These are phyloP conservation scores for Nylanderia fulva DNA, from an alignment of 1,140 invertebrate species.

Conservation along the genomic window DNA sequence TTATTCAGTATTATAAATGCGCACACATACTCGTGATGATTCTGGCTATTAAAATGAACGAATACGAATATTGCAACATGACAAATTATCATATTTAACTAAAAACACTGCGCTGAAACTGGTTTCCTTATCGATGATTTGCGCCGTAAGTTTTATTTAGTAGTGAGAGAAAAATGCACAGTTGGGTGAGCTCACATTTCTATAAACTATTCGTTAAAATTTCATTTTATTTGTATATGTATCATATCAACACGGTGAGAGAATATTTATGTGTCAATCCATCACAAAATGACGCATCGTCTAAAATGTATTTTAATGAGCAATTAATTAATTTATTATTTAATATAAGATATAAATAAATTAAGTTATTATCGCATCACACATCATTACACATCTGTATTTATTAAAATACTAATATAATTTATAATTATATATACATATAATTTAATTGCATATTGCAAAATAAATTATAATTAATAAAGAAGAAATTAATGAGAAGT, in stretches of 20 bases:
- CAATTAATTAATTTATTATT: not conserved
- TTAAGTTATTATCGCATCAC: too few species aligned
- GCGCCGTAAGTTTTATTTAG: slow-evolving; percentile 1
- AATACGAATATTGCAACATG: not conserved
- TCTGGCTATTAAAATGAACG: not conserved
- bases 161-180: not conserved
- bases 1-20: not conserved
- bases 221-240: not conserved
- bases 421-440: not conserved
- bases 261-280: not conserved
- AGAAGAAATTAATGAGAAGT: not conserved
- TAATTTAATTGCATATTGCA: too few species aligned
- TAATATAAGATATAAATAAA: not conserved
- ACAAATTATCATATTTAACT: slow-evolving; percentile 7
- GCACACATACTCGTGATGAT: not conserved
- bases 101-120: slow-evolving; percentile 8
- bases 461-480: not conserved
- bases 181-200: not conserved
- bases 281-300: not conserved
- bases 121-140: slow-evolving; percentile 28
- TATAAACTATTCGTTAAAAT: not conserved
- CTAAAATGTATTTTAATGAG: not conserved
- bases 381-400: not conserved
- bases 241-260: not conserved
- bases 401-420: not conserved